phyloP scores from a whole-genome alignment of 2,888 invertebrate genomes.

The Mayetiola destructor region DNA sequence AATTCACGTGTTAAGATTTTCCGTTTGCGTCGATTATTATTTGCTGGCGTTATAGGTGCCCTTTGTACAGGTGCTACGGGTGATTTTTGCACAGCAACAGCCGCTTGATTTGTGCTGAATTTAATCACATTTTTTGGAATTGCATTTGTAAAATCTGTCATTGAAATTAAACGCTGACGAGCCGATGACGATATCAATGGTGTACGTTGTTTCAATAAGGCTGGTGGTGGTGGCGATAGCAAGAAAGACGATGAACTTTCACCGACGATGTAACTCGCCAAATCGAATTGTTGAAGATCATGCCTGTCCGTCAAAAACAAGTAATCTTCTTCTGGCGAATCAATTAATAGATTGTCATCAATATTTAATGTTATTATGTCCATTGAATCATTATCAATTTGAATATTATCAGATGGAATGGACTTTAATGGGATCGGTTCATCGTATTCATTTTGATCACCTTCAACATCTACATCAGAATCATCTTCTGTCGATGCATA shows the following conservation, averaged over 20 bases:
- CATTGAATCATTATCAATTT: background rate
- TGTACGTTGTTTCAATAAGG: background rate
- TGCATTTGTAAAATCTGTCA: background rate
- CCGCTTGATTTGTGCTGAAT: background rate
- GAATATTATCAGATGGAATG: background rate
- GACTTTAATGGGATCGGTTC: too few relatives aligned
- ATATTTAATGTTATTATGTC: background rate
- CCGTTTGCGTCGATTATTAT: background rate
- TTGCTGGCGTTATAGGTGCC: background rate
- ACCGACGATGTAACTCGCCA: constrained; percentile 2
- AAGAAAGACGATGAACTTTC: background rate
- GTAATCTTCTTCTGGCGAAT: background rate
- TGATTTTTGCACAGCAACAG: background rate
- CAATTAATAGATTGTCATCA: background rate
- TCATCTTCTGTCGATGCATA: background rate
- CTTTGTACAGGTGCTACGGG: background rate
- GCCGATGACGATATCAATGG: background rate
- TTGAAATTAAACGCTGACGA: background rate
- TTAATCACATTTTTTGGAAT: too few relatives aligned
- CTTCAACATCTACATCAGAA: too few relatives aligned
- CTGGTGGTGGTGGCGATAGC: background rate
- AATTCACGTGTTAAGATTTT: constrained; percentile 5
- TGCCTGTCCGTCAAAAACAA: background rate
- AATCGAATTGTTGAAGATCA: background rate
- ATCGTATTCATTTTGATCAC: too few relatives aligned